phyloP scores from a whole-genome alignment of 2,797 vertebrate genomes.

The Pangasius krempfi region DNA sequence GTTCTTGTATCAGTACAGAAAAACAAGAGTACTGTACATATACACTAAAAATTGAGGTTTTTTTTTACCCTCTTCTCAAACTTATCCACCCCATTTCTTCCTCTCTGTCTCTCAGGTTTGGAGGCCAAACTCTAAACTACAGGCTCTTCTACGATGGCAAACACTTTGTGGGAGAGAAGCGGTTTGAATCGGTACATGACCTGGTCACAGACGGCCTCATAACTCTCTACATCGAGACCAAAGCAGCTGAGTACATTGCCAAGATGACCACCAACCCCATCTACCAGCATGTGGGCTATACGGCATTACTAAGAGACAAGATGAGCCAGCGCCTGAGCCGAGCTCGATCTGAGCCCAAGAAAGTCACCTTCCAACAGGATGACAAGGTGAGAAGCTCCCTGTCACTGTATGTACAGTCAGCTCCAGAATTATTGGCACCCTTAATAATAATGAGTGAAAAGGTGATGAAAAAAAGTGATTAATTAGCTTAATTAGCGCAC shows the following conservation, averaged over 20 bases:
- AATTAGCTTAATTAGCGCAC: not conserved
- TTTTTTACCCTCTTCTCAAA: not conserved
- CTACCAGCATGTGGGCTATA: slow-evolving; percentile 95
- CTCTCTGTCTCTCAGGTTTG: slow-evolving; percentile 78
- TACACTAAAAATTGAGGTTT: too few relatives aligned
- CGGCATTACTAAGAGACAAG: slow-evolving; percentile 92
- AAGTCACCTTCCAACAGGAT: slow-evolving; percentile 85
- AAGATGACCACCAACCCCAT: slow-evolving; percentile 99
- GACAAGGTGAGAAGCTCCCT: slow-evolving; percentile 82
- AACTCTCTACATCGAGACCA: slow-evolving; percentile 96
- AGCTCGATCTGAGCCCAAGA: slow-evolving; percentile 82
- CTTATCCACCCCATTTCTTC: not conserved
- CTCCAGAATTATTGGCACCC: not conserved
- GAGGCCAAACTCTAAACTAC: slow-evolving; percentile 96
- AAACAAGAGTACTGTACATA: not conserved
- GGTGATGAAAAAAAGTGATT: not conserved
- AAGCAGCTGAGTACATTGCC: slow-evolving; percentile 96
- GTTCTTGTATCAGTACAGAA: not conserved
- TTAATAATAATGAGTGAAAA: not conserved
- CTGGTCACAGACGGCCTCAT: slow-evolving; percentile 97
- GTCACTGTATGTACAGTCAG: not conserved
- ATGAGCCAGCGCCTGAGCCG: slow-evolving; percentile 86
- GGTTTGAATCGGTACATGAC: slow-evolving; percentile 97
- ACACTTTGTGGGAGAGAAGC: slow-evolving; percentile 97
- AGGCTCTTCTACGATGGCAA: slow-evolving; percentile 97